Base-by-base conservation (phyloP, 2,888 invertebrate genomes). In the Eupithecia tripunctaria region DNA sequence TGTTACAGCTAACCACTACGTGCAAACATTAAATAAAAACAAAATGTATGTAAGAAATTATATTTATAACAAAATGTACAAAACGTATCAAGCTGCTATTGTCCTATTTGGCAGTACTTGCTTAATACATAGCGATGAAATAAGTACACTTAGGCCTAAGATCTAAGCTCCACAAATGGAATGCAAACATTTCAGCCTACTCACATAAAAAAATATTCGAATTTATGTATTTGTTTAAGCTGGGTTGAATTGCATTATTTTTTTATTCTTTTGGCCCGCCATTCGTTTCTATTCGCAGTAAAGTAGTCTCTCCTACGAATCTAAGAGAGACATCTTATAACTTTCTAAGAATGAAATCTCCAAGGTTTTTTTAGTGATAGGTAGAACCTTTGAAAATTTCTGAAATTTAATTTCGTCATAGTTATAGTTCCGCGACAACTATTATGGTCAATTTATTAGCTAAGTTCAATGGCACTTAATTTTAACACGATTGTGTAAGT, bases 121-220 rank as follows among this genome's bases (percentile, higher is more conserved):
- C 67, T 51, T 70, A 67, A 78, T 41, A 47, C 47, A 67, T 60
- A 38, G 56, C 70, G 63, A 68, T 65, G 69, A 41, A 65, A 67
- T 77, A 79, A 76, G 76, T 78, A 77, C 76, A 69, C 71, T 66
- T 38, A 78, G 64, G 71, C 74, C 76, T 73, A 74, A 73, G 32
- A 62, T 72, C 29, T 67, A 70, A 70, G 38, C 65, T 67, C 64
- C 56, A 47, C 36, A 25, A 47, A 32, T 65, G 74, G 71, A 75
- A 78, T 74, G 72, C 70, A 66, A 63, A 70, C 5, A 63, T 27
- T 41, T 62, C 41, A 59, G 29, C 15, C 63, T 18, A 47, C 32
- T 25, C 14, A 47, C 32, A 29, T 62, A n/a, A 25, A 8, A 41
- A 21, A 7, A 36, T 21, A 18, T 47, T 8, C n/a, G n/a, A n/a